A percentile compares a stretch with the other conserved stretches of the same genome.
phyloP scores from a whole-genome alignment of 1,140 invertebrate species.

The Ceratoteleas bidentatus region DNA sequence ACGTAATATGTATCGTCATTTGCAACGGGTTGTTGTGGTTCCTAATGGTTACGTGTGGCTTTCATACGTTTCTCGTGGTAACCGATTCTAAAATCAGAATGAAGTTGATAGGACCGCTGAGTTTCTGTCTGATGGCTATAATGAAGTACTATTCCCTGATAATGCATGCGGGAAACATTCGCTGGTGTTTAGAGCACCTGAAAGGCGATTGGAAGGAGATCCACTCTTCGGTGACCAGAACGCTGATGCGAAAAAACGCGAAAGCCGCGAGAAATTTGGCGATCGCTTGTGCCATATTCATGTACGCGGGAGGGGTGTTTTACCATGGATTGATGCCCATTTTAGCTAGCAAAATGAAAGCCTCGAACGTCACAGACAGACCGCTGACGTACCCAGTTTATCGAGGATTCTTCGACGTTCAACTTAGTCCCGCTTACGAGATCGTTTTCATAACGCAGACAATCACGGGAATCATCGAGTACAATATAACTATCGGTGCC shows the following conservation, averaged over 20 bases:
- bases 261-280: constrained; percentile 58
- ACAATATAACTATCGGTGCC: constrained; percentile 57
- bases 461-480: constrained; percentile 44
- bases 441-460: constrained; percentile 61
- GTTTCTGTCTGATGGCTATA: constrained; percentile 71
- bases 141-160: constrained; percentile 69
- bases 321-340: constrained; percentile 68
- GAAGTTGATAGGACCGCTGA: constrained; percentile 70
- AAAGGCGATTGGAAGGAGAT: constrained; percentile 70
- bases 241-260: constrained; percentile 59
- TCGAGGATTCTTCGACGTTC: constrained; percentile 50
- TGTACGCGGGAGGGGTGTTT: constrained; percentile 70
- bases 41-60: constrained; percentile 55
- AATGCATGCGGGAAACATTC: constrained; percentile 52
- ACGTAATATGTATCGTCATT: constrained; percentile 22
- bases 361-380: constrained; percentile 29
- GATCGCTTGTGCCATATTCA: constrained; percentile 62
- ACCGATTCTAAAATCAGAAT: constrained; percentile 61
- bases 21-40: constrained; percentile 58
- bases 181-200: constrained; percentile 64
- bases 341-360: constrained; percentile 22
- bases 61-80: constrained; percentile 66
- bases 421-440: constrained; percentile 60
- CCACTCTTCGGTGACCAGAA: constrained; percentile 7
- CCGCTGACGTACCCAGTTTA: constrained; percentile 66